A percentile compares a stretch with the other conserved stretches of the same genome.
phyloP scores from a whole-genome alignment of 2,113 vertebrate species.

The Xiphophorus hellerii region DNA sequence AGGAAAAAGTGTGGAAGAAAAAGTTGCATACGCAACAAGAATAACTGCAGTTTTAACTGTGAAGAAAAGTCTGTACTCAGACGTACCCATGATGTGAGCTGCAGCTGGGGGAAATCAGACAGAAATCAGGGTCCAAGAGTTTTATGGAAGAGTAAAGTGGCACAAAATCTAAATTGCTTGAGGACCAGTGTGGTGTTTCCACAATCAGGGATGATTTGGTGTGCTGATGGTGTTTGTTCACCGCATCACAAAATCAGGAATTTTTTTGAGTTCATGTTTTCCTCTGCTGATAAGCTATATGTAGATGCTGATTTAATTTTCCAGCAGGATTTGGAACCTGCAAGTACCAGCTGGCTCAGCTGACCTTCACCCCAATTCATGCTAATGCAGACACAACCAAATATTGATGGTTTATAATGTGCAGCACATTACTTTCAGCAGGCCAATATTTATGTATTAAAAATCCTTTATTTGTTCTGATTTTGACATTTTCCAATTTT shows the following conservation, averaged over 20 bases:
- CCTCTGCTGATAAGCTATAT: background rate
- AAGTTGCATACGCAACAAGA: too few relatives aligned
- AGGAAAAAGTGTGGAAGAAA: background rate
- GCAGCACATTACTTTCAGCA: background rate
- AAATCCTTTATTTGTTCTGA: background rate
- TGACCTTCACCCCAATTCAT: background rate
- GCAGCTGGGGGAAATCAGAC: background rate
- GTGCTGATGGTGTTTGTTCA: too few relatives aligned
- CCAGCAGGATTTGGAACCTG: too few relatives aligned
- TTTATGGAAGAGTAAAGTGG: background rate
- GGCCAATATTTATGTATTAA: too few relatives aligned
- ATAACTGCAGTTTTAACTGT: too few relatives aligned
- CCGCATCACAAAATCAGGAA: too few relatives aligned
- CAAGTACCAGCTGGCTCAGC: background rate
- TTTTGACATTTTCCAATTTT: background rate
- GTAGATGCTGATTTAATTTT: background rate
- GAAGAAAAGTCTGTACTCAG: background rate
- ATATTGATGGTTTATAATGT: background rate
- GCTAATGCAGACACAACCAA: background rate
- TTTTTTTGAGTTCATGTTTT: background rate
- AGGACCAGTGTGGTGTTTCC: background rate
- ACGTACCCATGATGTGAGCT: background rate
- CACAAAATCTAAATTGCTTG: background rate
- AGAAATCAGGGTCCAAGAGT: background rate
- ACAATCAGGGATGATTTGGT: background rate